phyloP scores from a whole-genome alignment of 2,797 vertebrate species.

The Xerus rutilus region DNA sequence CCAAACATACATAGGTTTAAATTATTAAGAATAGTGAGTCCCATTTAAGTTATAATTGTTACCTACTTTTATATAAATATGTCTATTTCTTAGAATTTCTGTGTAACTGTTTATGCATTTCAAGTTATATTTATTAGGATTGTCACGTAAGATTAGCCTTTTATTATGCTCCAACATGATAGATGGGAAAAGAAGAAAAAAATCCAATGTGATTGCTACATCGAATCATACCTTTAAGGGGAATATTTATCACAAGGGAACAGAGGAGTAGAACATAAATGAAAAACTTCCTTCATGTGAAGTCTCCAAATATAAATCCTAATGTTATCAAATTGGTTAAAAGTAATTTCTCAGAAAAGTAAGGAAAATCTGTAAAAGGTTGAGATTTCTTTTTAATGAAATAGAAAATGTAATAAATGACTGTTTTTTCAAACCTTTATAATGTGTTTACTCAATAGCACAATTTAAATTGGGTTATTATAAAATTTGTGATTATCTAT shows the following conservation, averaged over 20 bases:
- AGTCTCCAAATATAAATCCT: slow-evolving; percentile 24
- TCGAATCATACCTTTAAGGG: not conserved
- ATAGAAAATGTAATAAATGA: slow-evolving; percentile 43
- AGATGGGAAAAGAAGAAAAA: not conserved
- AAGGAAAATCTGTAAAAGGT: not conserved
- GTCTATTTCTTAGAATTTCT: not conserved
- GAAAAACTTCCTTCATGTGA: not conserved
- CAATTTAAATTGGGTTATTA: slow-evolving; percentile 31
- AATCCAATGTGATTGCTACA: not conserved
- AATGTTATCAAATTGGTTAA: slow-evolving; percentile 37
- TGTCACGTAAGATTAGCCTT: not conserved
- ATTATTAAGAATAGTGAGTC: not conserved
- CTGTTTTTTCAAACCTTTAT: not conserved
- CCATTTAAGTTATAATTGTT: slow-evolving; percentile 34
- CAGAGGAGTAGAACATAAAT: not conserved
- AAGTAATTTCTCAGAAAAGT: slow-evolving; percentile 49
- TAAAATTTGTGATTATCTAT: slow-evolving; percentile 48
- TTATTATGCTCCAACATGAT: not conserved
- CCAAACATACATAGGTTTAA: not conserved
- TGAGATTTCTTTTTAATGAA: slow-evolving; percentile 45
- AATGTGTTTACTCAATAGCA: slow-evolving; percentile 37
- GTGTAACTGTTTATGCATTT: not conserved
- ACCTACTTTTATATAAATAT: not conserved
- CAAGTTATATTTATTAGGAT: not conserved
- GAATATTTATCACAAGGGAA: not conserved